Evolutionary conservation across 35 echinoderm and acorn worm species (phyloP).

Genomic region (Hemicentrotus pulcherrimus): DNA sequence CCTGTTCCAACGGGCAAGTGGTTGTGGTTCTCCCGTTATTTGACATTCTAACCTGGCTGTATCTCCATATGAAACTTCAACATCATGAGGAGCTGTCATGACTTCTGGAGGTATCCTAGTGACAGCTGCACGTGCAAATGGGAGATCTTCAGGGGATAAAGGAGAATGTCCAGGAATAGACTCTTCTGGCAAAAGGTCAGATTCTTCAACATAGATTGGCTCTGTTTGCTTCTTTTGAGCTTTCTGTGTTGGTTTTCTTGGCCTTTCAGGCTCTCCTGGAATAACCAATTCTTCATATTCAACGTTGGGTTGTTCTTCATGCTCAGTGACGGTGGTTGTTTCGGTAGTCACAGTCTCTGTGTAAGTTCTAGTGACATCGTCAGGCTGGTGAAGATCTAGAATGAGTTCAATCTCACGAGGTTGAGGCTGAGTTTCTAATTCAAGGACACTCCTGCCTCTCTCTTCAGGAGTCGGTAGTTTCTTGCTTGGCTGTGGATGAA

Average conservation of each 20-base stretch:
- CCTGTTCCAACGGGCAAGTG: conserved; percentile 50
- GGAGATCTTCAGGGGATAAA: conserved; percentile 20
- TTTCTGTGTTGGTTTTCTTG: conserved; percentile 26
- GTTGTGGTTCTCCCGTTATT: conserved; percentile 55
- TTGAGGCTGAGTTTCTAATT: conserved; percentile 35
- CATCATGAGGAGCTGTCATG: conserved; percentile 55
- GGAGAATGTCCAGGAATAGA: conserved; percentile 33
- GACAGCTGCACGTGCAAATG: background rate
- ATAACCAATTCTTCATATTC: conserved; percentile 45
- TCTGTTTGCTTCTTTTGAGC: conserved; percentile 21
- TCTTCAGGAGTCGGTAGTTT: background rate
- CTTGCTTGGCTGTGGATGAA: conserved; percentile 28
- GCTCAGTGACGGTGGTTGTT: conserved; percentile 26
- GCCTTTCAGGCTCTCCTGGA: conserved; percentile 7
- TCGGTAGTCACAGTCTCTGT: conserved; percentile 34
- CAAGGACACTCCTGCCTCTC: conserved; percentile 26
- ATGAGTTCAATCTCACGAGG: conserved; percentile 27
- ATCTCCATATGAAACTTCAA: conserved; percentile 67
- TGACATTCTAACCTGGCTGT: conserved; percentile 70
- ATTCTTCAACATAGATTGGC: conserved; percentile 2
- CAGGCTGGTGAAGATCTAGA: conserved; percentile 25
- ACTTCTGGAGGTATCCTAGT: conserved; percentile 53
- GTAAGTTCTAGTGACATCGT: background rate
- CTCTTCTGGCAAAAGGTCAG: conserved; percentile 15
- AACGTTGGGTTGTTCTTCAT: background rate